Evolutionary conservation across 2,888 invertebrate genomes (phyloP).

Genomic region (Hetaerina titia): DNA sequence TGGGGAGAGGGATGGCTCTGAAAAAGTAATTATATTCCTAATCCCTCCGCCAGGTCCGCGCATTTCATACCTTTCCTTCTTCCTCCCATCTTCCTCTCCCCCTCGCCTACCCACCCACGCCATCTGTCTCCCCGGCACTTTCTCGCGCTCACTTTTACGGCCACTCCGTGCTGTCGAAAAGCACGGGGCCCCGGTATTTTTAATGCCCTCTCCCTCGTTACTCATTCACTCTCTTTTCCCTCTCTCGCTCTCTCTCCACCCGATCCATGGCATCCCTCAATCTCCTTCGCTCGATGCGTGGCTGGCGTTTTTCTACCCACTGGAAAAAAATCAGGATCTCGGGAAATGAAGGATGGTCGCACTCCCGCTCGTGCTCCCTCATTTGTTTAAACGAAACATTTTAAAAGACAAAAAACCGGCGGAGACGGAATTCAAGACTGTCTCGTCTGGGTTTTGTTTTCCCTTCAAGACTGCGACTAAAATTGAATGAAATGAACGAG

Average conservation of each 20-base stretch:
- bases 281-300: neutral
- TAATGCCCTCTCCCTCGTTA: neutral
- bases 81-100: neutral
- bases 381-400: neutral
- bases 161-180: neutral
- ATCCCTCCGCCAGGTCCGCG: neutral
- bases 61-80: constrained; percentile 18
- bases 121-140: neutral
- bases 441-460: neutral
- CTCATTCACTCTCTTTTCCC: neutral
- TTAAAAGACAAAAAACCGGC: neutral
- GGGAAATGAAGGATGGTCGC: constrained; percentile 16
- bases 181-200: neutral
- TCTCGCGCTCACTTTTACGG: constrained; percentile 1
- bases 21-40: constrained; percentile 54
- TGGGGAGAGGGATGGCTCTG: constrained; percentile 32
- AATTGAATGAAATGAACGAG: neutral
- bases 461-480: neutral
- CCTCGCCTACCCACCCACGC: neutral
- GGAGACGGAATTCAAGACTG: neutral
- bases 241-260: neutral
- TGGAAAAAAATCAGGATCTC: neutral
- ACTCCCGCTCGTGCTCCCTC: neutral
- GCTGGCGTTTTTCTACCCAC: neutral
- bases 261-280: neutral